These are phyloP conservation scores for Samia ricini DNA, from an alignment of 1,140 invertebrate species.

Conservation along the genomic window DNA sequence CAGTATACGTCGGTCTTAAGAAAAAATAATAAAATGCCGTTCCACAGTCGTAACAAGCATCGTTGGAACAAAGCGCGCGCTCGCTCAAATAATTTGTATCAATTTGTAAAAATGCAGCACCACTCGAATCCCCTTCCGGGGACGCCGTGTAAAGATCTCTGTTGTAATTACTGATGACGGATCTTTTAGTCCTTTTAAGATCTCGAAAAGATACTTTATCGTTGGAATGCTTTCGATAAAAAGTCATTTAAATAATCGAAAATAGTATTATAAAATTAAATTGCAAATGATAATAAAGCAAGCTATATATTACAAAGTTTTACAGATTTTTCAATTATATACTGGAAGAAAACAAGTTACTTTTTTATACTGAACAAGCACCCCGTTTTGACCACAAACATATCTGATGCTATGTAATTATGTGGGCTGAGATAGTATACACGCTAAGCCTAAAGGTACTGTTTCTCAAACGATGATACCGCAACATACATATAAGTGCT, in stretches of 20 bases:
- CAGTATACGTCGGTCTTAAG: conserved; percentile 32
- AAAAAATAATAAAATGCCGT: conserved; percentile 76
- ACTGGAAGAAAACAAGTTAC: too few relatives aligned
- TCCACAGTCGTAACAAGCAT: conserved; percentile 74
- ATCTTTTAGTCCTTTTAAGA: conserved; percentile 15
- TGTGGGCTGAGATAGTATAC: too few relatives aligned
- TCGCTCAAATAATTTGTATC: conserved; percentile 77
- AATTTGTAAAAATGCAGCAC: conserved; percentile 76
- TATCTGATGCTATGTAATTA: too few relatives aligned
- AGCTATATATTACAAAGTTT: too few relatives aligned
- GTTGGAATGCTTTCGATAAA: not conserved
- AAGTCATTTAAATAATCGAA: not conserved
- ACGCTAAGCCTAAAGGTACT: too few relatives aligned
- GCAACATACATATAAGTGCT: too few relatives aligned
- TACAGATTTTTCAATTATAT: too few relatives aligned
- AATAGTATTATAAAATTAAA: too few relatives aligned
- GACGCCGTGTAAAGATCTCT: conserved; percentile 37
- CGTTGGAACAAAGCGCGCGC: conserved; percentile 73
- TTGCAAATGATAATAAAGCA: too few relatives aligned
- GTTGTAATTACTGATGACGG: conserved; percentile 67
- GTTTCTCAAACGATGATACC: too few relatives aligned
- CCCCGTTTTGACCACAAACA: too few relatives aligned
- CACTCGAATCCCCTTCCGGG: conserved; percentile 34
- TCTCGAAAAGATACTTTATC: not conserved
- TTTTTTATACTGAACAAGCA: too few relatives aligned